Conservation (phyloP, 2,888 invertebrate genomes). For the Cheilosia variabilis region DNA sequence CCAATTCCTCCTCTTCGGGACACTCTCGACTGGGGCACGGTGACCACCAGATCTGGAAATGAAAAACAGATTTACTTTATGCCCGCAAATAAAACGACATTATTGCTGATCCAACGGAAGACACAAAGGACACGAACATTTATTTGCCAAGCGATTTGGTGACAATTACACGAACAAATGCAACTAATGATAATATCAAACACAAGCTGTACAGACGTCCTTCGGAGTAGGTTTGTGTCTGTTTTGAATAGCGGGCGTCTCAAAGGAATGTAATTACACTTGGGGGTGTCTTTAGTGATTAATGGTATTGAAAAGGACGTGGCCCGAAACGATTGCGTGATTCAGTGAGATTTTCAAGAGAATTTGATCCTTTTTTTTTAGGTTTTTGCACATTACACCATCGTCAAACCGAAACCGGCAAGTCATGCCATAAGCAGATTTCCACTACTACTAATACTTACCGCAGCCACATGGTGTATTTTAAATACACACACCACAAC, state of each 20-base stretch:
- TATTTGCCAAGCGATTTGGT: conserved; percentile 35
- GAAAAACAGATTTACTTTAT: conserved; percentile 16
- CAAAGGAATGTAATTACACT: conserved; percentile 35
- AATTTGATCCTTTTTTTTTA: no score
- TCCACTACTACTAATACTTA: background rate
- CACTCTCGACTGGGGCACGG: conserved; percentile 92
- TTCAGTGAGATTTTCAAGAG: background rate
- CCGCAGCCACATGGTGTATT: background rate
- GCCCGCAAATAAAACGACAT: background rate
- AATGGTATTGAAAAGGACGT: conserved; percentile 22
- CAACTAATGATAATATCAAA: conserved; percentile 35
- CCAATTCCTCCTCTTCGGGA: conserved; percentile 89
- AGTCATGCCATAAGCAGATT: background rate
- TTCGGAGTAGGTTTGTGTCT: background rate
- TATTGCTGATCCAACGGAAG: background rate
- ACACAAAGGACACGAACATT: conserved; percentile 33
- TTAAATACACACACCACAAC: background rate
- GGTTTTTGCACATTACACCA: no score
- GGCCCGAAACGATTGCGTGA: no score
- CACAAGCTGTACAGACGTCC: background rate
- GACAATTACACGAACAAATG: conserved; percentile 45
- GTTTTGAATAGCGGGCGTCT: background rate
- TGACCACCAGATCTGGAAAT: conserved; percentile 90
- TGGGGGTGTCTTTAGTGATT: conserved; percentile 33
- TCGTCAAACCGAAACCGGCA: background rate